Conservation (phyloP, 2,888 invertebrate species). For the Muschampia plurimacula region DNA sequence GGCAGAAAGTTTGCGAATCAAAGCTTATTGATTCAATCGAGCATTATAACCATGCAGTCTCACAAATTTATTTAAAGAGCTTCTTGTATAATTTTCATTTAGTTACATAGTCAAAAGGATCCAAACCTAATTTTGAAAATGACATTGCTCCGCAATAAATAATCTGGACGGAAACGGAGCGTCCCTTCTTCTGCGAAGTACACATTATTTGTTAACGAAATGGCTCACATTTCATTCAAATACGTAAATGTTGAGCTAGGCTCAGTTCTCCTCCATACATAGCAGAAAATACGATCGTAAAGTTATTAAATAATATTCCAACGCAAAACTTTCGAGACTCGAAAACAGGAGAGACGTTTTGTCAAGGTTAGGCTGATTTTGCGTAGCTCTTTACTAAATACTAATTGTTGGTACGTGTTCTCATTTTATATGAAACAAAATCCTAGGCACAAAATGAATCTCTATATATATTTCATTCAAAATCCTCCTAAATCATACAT, state of each 20-base stretch:
- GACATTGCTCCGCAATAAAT: slow-evolving; percentile 46
- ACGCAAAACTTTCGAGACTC: slow-evolving; percentile 15
- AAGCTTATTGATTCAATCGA: slow-evolving; percentile 2
- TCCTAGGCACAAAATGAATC: slow-evolving; percentile 9
- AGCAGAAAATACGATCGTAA: slow-evolving; percentile 28
- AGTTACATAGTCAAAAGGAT: slow-evolving; percentile 41
- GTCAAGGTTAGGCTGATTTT: slow-evolving; percentile 27
- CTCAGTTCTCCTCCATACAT: slow-evolving; percentile 15
- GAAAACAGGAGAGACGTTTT: slow-evolving; percentile 16
- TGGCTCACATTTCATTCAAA: slow-evolving; percentile 47
- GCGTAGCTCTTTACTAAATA: slow-evolving; percentile 9
- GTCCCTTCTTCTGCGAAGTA: slow-evolving; percentile 31
- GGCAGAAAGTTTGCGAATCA: slow-evolving; percentile 6
- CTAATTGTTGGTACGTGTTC: slow-evolving; percentile 14
- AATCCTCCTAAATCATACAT: neutral
- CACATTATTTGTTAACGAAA: slow-evolving; percentile 40
- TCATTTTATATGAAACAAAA: neutral
- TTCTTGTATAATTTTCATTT: slow-evolving; percentile 23
- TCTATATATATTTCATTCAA: neutral
- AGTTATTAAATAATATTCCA: slow-evolving; percentile 29
- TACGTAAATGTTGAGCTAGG: slow-evolving; percentile 35
- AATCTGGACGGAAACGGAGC: slow-evolving; percentile 42
- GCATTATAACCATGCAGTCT: neutral
- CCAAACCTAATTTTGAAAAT: slow-evolving; percentile 45
- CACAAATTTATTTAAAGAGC: neutral